Conservation (phyloP, 2,797 vertebrate genomes). For the Chelon labrosus region DNA sequence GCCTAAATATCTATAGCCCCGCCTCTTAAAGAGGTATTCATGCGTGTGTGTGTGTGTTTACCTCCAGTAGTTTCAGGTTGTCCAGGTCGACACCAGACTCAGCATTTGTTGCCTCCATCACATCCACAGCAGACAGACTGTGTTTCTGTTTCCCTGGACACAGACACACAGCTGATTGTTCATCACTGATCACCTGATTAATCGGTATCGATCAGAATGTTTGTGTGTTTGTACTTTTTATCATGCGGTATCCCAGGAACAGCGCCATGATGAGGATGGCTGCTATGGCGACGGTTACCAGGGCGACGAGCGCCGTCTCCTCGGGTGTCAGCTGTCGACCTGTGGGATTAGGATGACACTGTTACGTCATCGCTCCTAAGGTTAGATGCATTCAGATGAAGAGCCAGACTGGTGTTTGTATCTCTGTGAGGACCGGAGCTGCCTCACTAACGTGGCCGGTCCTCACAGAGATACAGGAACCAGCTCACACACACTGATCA, state of each 20-base stretch:
- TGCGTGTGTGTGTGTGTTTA: constrained; percentile 2
- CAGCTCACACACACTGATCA: too few species aligned
- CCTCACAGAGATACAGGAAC: too few species aligned
- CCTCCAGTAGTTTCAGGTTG: constrained; percentile 86
- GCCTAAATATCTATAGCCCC: too few species aligned
- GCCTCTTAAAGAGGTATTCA: too few species aligned
- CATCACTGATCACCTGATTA: too few species aligned
- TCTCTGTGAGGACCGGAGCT: too few species aligned
- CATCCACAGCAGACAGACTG: constrained; percentile 84
- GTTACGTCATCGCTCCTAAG: not conserved
- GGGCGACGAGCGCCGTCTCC: constrained; percentile 89
- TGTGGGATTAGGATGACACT: constrained; percentile 66
- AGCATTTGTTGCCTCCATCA: constrained; percentile 90
- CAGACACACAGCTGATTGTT: not conserved
- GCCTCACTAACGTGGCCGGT: too few species aligned
- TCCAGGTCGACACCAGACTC: constrained; percentile 92
- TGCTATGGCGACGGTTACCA: constrained; percentile 90
- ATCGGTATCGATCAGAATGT: too few species aligned
- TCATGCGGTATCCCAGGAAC: constrained; percentile 93
- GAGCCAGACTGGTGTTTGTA: too few species aligned
- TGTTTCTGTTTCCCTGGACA: constrained; percentile 64
- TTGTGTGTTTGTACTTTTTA: constrained; percentile 84
- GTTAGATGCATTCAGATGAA: not conserved
- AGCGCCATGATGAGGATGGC: constrained; percentile 89
- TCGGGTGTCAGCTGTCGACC: constrained; percentile 87